Base-by-base conservation (phyloP, 2,888 invertebrate genomes). In the Acanthococcus lagerstroemiae region DNA sequence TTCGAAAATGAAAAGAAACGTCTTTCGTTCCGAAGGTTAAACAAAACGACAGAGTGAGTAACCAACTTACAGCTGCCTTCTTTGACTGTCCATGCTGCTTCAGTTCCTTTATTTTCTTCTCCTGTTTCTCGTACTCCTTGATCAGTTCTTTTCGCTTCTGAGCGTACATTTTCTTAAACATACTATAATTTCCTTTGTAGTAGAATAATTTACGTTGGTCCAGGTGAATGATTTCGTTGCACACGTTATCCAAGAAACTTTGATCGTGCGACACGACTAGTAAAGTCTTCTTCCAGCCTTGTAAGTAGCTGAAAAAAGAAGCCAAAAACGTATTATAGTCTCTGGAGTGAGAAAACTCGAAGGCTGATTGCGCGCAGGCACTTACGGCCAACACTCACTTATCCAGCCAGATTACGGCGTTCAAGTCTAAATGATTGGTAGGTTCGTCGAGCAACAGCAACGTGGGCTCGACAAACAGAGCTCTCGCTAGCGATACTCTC, bases 401-500 rank as follows among this genome's bases (percentile, higher is more conserved):
- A 76, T 99, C 99, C 66, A 99, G 82, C 99, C 99, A 99, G 81
- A 99, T 99, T 57, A 99, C 99, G 70, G 99, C 99, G 75, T 99
- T 99, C 67, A 99, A 81, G 82, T 74, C 73, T 22, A 73, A 69
- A 74, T 85, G 85, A 74, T 85, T 85, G 6, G 85, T 84, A 27
- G 84, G 84, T 77, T 84, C 84, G 74, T 84, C 84, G 56, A 85
- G 76, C 73, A 85, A 76, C 45, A 85, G 74, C 19, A 85, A 75
- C 0, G 84, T 85, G 0, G 85, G 85, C 72, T 84, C 84, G 56
- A 85, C 74, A 74, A 83, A 85, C 46, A 85, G 75, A n/a, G 85
- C 84, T 70, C 82, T 74, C 1, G 83, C 83, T 24, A 84, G 74
- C 0, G 83, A 84, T n/a, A 84, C 83, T 72, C 84, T 77, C 84